Evolutionary conservation across 2,888 invertebrate species (phyloP).

Genomic region (Cataglyphis livida): DNA sequence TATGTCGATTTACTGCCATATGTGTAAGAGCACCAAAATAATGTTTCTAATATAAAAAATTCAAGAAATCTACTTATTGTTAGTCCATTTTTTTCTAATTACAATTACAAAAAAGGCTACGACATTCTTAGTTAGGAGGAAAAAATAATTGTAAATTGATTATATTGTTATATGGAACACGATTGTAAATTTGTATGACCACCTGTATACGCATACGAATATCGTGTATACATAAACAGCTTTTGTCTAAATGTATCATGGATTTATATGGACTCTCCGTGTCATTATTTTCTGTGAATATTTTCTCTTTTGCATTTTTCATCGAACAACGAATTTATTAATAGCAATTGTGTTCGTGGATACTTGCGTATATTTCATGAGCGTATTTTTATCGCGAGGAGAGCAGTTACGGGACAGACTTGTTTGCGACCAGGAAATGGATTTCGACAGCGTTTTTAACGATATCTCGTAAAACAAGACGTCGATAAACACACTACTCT

Average conservation of each 20-base stretch:
- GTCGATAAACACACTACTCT: slow-evolving; percentile 44
- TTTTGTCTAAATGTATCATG: neutral
- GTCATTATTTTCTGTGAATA: slow-evolving; percentile 4
- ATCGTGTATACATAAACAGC: neutral
- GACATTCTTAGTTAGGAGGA: neutral
- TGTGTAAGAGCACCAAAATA: neutral
- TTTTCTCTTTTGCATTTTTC: neutral
- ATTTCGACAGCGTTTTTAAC: slow-evolving; percentile 51
- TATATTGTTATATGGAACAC: neutral
- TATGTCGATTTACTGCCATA: neutral
- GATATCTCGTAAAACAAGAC: slow-evolving; percentile 44
- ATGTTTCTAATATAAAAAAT: neutral
- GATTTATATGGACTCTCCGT: neutral
- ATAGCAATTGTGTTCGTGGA: slow-evolving; percentile 9
- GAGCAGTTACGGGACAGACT: slow-evolving; percentile 28
- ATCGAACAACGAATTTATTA: slow-evolving; percentile 9
- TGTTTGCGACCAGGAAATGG: slow-evolving; percentile 34
- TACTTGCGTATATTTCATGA: neutral
- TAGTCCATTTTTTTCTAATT: neutral
- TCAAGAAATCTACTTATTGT: neutral
- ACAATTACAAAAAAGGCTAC: neutral
- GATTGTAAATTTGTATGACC: neutral
- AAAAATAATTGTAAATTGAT: neutral
- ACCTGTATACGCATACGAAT: neutral
- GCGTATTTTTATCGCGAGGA: neutral